Base-by-base conservation (phyloP, 2,113 vertebrate species). In the Diadophis punctatus region DNA sequence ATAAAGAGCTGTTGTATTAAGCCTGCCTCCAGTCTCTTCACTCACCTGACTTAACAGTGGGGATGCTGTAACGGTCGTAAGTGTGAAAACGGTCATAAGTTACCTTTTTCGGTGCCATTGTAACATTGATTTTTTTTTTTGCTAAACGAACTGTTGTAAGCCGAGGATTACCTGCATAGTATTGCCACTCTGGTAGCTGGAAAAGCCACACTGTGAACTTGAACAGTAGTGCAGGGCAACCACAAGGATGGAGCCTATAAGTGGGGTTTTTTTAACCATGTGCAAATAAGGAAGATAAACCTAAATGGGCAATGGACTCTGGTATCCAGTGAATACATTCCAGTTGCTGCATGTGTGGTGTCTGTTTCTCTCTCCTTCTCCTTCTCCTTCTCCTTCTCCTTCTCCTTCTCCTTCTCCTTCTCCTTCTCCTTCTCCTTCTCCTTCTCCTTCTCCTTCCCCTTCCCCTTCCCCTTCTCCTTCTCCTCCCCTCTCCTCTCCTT, bases 401-500 rank as follows among this genome's bases (percentile, higher is more conserved):
- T 0, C 18, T 55, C 0, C 1, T 7, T 1, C 53, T 20, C 18
- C 18, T 5, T 4, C 8, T 25, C 2, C 56, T 10, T 1, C 20
- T 56, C 1, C 22, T 18, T 0, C 51, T 52, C 1, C 52, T 58
- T 8, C 23, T 51, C 2, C 56, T 27, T 11, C 23, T 9, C 8
- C 58, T 60, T 3, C 58, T 60, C 25, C 53, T 55, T 2, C 30
- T 18, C 30, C 63, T 34, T 0, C 4, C 2, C 30, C 4, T n/a
- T 0, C 30, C n/a, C 1, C 60, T 68, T 1, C 0, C n/a, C 4
- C 60, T n/a, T 11, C 49, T 49, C 1, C 2, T 68, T 1, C 60
- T 14, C 8, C 48, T 4, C 4, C 27, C 14, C 0, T 11, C 0
- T 10, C 27, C 27, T 1, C 12, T 6, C 12, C 60, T n/a, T 0